phyloP scores from a whole-genome alignment of 2,113 vertebrate genomes.

The Heterotilapia buettikoferi region DNA sequence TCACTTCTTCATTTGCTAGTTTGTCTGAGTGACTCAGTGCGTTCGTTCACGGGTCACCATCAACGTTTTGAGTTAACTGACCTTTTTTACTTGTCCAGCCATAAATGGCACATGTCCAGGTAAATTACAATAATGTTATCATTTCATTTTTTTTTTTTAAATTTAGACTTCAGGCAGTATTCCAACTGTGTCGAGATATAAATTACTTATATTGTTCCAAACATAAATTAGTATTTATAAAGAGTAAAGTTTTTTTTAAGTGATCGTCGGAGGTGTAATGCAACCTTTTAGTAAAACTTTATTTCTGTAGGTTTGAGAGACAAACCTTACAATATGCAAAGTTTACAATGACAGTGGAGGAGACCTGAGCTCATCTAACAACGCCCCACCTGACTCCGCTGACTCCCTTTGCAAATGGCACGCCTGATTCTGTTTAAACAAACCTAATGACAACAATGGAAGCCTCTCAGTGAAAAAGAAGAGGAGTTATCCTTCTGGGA shows the following conservation, averaged over 20 bases:
- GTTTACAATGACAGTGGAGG: not conserved
- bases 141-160: accelerated
- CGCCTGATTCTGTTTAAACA: not conserved
- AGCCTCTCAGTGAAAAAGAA: not conserved
- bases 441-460: not conserved
- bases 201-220: not conserved
- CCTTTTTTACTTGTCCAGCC: not conserved
- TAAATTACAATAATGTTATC: not conserved
- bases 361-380: not conserved
- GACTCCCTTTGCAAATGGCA: not conserved
- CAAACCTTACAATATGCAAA: not conserved
- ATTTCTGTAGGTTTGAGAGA: not conserved
- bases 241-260: not conserved
- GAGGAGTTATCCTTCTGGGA: not conserved
- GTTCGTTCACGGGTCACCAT: not conserved
- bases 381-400: not conserved
- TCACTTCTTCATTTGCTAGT: not conserved
- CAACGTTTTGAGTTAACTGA: not conserved
- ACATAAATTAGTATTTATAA: not conserved
- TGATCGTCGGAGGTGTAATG: not conserved
- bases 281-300: not conserved
- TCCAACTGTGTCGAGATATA: not conserved
- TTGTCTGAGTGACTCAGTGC: not conserved
- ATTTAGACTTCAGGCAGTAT: not conserved
- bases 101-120: not conserved